Evolutionary conservation across 1,140 invertebrate genomes (phyloP), one percentile per base, ranked within the genome.

Genomic region (Luehdorfia chinensis): DNA sequence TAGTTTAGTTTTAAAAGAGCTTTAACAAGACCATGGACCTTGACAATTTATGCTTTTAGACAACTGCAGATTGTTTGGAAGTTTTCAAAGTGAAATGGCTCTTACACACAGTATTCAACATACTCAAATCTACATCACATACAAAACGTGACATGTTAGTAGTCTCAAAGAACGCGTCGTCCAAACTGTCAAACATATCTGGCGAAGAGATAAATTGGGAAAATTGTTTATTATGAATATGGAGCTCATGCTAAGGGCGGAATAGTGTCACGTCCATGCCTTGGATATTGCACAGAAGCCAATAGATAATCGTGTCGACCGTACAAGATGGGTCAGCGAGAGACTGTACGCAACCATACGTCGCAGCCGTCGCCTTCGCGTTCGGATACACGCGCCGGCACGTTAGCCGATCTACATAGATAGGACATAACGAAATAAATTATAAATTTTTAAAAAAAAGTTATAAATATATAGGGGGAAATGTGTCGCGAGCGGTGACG

Each of bases 351-450:
- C n/a, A n/a, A n/a, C n/a, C n/a, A n/a, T n/a, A n/a, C n/a, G n/a
- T n/a, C n/a, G n/a, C n/a, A n/a, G n/a, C n/a, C n/a, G n/a, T n/a
- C n/a, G n/a, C n/a, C n/a, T n/a, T n/a, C n/a, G n/a, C n/a, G n/a
- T n/a, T n/a, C n/a, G 19, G 19, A 21, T 3, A 7, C 3, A 7
- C 19, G 19, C 4, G 16, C 7, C 4, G 14, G n/a, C 34, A 2
- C 36, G 56, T 58, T 51, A 56, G 56, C 46, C 59, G 51, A 62
- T 62, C 66, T 66, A 55, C 68, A 79, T 81, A 81, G 80, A 81
- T 81, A 84, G 80, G 75, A 77, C 75, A 66, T 78, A 79, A 80
- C 69, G 75, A 81, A 84, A 81, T 84, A 78, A 81, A 84, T 78
- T 84, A 78, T 81, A 80, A 81, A 79, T 77, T 77, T 70, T 63